A percentile compares a stretch with the other conserved stretches of the same genome.
Conservation (phyloP, 1,140 invertebrate genomes). For the Zaprionus kolodkinae region DNA sequence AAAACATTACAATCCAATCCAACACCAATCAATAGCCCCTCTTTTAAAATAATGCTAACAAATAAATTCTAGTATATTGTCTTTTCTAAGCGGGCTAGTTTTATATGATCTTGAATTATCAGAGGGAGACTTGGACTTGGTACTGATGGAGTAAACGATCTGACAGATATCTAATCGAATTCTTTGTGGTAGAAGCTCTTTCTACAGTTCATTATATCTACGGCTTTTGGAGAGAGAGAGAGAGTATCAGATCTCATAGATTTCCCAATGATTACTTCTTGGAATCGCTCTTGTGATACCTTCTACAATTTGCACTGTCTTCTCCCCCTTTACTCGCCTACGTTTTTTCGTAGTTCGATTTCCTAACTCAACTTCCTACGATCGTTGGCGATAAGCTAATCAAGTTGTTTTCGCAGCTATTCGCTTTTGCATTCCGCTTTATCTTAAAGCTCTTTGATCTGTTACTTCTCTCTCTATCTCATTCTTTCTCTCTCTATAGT, state of each 20-base stretch:
- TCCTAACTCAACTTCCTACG: conserved; percentile 2
- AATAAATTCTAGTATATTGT: too few species aligned
- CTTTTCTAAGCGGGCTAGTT: too few species aligned
- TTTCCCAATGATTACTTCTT: too few species aligned
- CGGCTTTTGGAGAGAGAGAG: too few species aligned
- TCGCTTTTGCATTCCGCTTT: background rate
- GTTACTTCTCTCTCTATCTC: background rate
- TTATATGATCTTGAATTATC: too few species aligned
- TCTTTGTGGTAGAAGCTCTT: background rate
- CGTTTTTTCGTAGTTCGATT: background rate
- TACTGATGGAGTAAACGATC: background rate
- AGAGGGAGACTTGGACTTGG: too few species aligned
- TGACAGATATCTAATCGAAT: background rate
- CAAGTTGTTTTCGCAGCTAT: conserved; percentile 5
- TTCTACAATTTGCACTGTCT: background rate
- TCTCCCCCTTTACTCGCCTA: background rate
- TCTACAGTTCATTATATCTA: too few species aligned
- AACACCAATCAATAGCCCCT: too few species aligned
- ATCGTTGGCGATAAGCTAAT: conserved; percentile 3
- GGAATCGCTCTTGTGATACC: background rate
- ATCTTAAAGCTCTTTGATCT: background rate
- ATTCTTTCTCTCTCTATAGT: background rate
- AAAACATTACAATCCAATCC: too few species aligned
- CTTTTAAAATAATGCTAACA: too few species aligned
- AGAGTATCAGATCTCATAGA: background rate